These are phyloP conservation scores for Enchytraeus crypticus DNA, from an alignment of 2,888 invertebrate species.

Conservation along the genomic window DNA sequence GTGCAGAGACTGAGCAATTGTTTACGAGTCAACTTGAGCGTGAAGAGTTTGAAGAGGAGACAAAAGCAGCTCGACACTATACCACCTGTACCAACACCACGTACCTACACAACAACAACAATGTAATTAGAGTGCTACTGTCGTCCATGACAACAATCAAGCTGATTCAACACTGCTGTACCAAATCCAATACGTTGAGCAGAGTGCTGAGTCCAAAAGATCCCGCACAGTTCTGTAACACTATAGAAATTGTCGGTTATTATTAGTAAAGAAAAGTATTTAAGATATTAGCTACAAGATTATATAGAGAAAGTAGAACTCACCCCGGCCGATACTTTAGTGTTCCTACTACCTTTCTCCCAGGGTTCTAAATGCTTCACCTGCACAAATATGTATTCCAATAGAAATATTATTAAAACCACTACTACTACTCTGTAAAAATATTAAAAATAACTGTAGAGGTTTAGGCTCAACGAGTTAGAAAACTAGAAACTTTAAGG, in stretches of 20 bases:
- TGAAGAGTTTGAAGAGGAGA: conserved; percentile 94
- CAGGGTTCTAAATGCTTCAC: conserved; percentile 93
- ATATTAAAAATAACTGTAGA: not conserved
- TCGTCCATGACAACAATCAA: conserved; percentile 90
- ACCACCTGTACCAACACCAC: conserved; percentile 97
- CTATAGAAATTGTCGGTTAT: too few relatives aligned
- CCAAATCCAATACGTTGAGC: conserved; percentile 99
- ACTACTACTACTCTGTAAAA: too few relatives aligned
- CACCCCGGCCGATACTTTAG: too few relatives aligned
- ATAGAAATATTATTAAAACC: too few relatives aligned
- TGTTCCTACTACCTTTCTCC: conserved; percentile 95
- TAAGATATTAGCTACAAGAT: too few relatives aligned
- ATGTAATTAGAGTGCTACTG: too few relatives aligned
- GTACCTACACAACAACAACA: conserved; percentile 71
- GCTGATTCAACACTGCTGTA: too few relatives aligned
- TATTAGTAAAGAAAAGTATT: too few relatives aligned
- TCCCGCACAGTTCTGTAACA: too few relatives aligned
- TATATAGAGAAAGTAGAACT: too few relatives aligned
- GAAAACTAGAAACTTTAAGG: not conserved
- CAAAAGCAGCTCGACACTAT: conserved; percentile 99
- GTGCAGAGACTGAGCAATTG: conserved; percentile 90
- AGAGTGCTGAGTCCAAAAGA: too few relatives aligned
- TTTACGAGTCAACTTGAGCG: conserved; percentile 88
- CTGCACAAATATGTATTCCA: too few relatives aligned
- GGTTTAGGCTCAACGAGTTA: not conserved